phyloP scores from a whole-genome alignment of 2,888 invertebrate species.

The Nemurella pictetii region DNA sequence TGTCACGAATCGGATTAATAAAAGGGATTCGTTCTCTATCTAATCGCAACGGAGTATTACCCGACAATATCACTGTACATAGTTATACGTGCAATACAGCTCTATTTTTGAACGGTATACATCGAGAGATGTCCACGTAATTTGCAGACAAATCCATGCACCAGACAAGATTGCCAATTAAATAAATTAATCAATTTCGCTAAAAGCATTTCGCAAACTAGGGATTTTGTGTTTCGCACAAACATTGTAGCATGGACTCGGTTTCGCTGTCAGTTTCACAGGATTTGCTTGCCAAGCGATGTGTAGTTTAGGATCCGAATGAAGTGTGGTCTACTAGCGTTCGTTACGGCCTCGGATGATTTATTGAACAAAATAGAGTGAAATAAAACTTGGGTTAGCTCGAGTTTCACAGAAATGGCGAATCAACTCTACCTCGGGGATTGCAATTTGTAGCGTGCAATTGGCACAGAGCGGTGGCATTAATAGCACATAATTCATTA shows the following conservation, averaged over 20 bases:
- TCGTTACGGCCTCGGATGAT: not conserved
- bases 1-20: not conserved
- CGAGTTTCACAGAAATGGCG: not conserved
- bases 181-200: not conserved
- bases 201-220: not conserved
- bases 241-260: not conserved
- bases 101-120: not conserved
- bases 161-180: not conserved
- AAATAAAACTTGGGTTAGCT: not conserved
- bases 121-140: not conserved
- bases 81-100: not conserved
- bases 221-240: not conserved
- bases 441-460: not conserved
- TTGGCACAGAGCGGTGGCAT: not conserved
- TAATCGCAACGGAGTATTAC: no score
- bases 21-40: not conserved
- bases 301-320: not conserved
- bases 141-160: not conserved
- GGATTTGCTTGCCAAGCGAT: not conserved
- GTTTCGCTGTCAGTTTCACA: not conserved
- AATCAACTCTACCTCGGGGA: not conserved
- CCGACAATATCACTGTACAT: not conserved
- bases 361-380: not conserved
- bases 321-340: not conserved
- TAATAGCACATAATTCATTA: not conserved